A percentile compares a stretch with the other conserved stretches of the same genome.
phyloP scores from a whole-genome alignment of 2,888 invertebrate genomes.

The Arenicola marina region DNA sequence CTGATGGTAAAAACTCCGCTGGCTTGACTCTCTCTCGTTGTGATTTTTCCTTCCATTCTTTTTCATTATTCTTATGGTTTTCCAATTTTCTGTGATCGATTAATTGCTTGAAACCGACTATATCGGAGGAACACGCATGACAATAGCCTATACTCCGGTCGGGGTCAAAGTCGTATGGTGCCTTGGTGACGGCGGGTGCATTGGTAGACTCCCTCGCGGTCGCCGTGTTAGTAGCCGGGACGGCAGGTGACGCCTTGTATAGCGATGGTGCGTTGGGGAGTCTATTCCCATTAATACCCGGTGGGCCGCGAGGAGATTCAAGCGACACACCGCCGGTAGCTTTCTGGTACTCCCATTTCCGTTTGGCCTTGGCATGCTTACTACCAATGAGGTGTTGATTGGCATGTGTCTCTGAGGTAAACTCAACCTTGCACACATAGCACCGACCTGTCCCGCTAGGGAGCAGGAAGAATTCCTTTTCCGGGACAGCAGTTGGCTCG shows the following conservation, averaged over 20 bases:
- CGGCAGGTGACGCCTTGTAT: too few relatives aligned
- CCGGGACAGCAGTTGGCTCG: too few relatives aligned
- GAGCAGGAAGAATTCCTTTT: too few relatives aligned
- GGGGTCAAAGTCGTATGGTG: not conserved
- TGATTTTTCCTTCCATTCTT: not conserved
- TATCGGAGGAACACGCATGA: not conserved
- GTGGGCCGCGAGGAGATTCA: too few relatives aligned
- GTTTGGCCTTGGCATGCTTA: conserved; percentile 28
- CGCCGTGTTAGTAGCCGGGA: too few relatives aligned
- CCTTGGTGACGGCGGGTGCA: too few relatives aligned
- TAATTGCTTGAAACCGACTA: not conserved
- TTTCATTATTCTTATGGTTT: not conserved
- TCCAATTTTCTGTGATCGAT: not conserved
- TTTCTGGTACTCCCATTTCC: not conserved
- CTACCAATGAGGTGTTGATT: conserved; percentile 30
- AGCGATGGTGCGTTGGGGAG: too few relatives aligned
- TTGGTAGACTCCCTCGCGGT: too few relatives aligned
- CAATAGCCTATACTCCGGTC: not conserved
- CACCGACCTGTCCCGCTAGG: too few relatives aligned
- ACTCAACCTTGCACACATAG: too few relatives aligned
- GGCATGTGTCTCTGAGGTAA: too few relatives aligned
- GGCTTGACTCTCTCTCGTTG: not conserved
- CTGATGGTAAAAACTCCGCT: not conserved
- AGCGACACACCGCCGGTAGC: too few relatives aligned
- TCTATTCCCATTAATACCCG: not conserved